Evolutionary conservation across 2,888 invertebrate species (phyloP).

Genomic region (Neoitamus cyanurus): DNA sequence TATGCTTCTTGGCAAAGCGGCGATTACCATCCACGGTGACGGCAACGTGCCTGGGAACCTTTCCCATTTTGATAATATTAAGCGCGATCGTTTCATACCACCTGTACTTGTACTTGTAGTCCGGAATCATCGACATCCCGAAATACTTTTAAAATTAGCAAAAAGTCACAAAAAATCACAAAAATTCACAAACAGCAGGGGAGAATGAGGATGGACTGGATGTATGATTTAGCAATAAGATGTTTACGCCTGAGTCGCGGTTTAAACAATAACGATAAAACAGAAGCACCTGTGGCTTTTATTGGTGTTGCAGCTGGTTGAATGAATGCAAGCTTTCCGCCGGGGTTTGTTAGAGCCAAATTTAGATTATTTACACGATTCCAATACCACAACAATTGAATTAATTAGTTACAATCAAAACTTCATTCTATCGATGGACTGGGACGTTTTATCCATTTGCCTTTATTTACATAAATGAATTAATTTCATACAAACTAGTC

Average conservation of each 20-base stretch:
- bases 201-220: neutral
- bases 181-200: neutral
- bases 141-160: neutral
- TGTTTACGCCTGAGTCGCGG: neutral
- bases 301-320: neutral
- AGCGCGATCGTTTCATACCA: constrained; percentile 82
- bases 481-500: too few species aligned
- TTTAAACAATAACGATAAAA: neutral
- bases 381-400: too few species aligned
- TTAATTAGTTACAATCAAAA: too few species aligned
- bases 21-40: constrained; percentile 99
- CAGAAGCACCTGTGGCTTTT: neutral
- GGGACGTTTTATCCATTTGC: too few species aligned
- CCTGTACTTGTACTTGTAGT: constrained; percentile 76
- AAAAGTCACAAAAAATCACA: neutral
- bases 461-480: too few species aligned
- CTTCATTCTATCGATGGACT: too few species aligned
- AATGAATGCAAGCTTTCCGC: neutral
- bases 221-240: neutral
- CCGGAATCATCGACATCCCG: constrained; percentile 76
- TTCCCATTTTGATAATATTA: constrained; percentile 81
- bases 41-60: constrained; percentile 91
- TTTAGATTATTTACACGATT: too few species aligned
- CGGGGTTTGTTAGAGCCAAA: neutral
- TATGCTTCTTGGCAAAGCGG: constrained; percentile 85